Evolutionary conservation across 2,113 vertebrate genomes (phyloP).

Genomic region (Rutilus rutilus): DNA sequence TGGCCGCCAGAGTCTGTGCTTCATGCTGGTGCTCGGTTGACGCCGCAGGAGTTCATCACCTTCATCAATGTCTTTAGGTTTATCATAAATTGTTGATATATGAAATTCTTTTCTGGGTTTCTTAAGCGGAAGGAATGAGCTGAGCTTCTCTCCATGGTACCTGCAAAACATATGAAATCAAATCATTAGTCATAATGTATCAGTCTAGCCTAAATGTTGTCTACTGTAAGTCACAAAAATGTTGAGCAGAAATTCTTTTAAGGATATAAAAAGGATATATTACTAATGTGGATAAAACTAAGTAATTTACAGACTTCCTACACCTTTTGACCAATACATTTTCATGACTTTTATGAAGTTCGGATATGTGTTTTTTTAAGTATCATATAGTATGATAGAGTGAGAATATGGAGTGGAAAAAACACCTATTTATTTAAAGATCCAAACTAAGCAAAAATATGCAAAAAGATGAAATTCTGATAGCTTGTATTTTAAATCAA

Average conservation of each 20-base stretch:
- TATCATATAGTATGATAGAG: too few relatives aligned
- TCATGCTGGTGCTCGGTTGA: slow-evolving; percentile 86
- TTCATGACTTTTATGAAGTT: background rate
- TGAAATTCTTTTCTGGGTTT: slow-evolving; percentile 74
- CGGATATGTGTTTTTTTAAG: too few relatives aligned
- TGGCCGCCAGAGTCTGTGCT: slow-evolving; percentile 79
- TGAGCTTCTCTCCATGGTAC: slow-evolving; percentile 93
- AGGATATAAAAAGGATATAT: background rate
- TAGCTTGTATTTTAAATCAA: too few relatives aligned
- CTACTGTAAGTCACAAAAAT: background rate
- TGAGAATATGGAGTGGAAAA: too few relatives aligned
- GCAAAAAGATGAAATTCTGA: too few relatives aligned
- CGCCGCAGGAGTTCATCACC: slow-evolving; percentile 83
- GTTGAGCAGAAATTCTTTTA: background rate
- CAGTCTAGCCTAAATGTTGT: too few relatives aligned
- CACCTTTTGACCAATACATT: background rate
- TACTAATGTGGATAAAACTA: background rate
- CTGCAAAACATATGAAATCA: slow-evolving; percentile 68
- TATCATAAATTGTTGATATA: slow-evolving; percentile 89
- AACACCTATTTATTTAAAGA: too few relatives aligned
- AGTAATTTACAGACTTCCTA: background rate
- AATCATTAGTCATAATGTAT: background rate
- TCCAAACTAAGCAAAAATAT: too few relatives aligned
- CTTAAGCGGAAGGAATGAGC: slow-evolving; percentile 76
- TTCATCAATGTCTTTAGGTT: slow-evolving; percentile 83